phyloP scores from a whole-genome alignment of 1,140 invertebrate genomes.

The Papilio aristodemus region DNA sequence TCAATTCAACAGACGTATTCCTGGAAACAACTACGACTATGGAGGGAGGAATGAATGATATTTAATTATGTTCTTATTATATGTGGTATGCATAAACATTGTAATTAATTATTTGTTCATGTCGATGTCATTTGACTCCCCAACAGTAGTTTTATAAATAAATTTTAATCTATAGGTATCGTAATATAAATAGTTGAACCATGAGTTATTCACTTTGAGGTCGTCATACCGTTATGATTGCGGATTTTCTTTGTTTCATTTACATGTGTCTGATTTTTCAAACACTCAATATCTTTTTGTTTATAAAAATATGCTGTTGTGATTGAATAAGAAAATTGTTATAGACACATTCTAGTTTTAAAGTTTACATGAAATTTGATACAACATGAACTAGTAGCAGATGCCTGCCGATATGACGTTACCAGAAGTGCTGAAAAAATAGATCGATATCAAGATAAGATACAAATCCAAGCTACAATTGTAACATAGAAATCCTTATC shows the following conservation, averaged over 20 bases:
- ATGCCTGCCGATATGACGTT: background rate
- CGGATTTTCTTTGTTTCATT: background rate
- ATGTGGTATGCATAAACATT: no score
- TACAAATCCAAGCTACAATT: background rate
- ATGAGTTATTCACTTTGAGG: background rate
- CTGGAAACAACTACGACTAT: constrained; percentile 46
- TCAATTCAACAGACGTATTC: constrained; percentile 43
- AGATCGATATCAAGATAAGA: background rate
- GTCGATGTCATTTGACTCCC: background rate
- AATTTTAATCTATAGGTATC: no score
- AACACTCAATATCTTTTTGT: background rate
- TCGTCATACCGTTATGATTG: no score
- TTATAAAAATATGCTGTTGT: background rate
- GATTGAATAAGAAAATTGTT: background rate
- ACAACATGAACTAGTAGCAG: background rate
- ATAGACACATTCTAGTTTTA: background rate
- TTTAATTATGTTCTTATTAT: background rate
- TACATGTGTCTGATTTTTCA: background rate
- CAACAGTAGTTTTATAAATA: background rate
- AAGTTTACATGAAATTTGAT: background rate
- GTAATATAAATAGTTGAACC: background rate
- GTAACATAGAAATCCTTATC: background rate
- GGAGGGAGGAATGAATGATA: constrained; percentile 43
- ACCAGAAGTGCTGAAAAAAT: background rate
- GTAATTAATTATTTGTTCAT: background rate